Conservation (phyloP, 2,888 invertebrate species). For the Stomorhina lunata region DNA sequence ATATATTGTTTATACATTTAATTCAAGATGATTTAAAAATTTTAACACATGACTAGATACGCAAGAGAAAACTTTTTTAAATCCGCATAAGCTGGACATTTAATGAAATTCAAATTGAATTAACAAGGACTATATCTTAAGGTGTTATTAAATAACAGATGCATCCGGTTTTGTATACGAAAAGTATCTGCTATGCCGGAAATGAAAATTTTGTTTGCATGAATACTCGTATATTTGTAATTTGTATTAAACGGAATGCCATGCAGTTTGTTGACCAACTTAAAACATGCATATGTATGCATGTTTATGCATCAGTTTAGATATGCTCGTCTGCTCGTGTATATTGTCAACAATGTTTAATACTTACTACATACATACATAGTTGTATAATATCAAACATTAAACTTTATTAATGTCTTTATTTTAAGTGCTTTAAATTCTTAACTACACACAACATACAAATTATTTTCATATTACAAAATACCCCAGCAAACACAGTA, state of each 20-base stretch:
- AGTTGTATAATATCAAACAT: slow-evolving; percentile 2
- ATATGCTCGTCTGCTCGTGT: no score
- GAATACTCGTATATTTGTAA: slow-evolving; percentile 12
- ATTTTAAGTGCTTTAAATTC: slow-evolving; percentile 36
- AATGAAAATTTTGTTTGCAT: slow-evolving; percentile 1
- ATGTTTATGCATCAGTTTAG: background rate
- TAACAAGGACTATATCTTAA: background rate
- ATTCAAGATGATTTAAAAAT: background rate
- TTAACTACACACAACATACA: slow-evolving; percentile 4
- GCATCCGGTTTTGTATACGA: background rate
- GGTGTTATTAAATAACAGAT: background rate
- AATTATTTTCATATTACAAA: slow-evolving; percentile 27
- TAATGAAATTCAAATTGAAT: background rate
- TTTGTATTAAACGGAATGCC: background rate
- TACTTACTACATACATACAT: no score
- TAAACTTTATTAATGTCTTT: slow-evolving; percentile 33
- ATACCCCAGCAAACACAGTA: background rate
- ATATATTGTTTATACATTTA: no score
- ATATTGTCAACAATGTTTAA: background rate
- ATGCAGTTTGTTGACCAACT: background rate
- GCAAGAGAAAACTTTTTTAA: background rate
- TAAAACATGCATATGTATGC: background rate
- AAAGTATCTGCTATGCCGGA: background rate
- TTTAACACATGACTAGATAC: background rate
- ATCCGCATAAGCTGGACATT: background rate